phyloP scores from a whole-genome alignment of 2,797 vertebrate genomes.

The Xenops minutus region DNA sequence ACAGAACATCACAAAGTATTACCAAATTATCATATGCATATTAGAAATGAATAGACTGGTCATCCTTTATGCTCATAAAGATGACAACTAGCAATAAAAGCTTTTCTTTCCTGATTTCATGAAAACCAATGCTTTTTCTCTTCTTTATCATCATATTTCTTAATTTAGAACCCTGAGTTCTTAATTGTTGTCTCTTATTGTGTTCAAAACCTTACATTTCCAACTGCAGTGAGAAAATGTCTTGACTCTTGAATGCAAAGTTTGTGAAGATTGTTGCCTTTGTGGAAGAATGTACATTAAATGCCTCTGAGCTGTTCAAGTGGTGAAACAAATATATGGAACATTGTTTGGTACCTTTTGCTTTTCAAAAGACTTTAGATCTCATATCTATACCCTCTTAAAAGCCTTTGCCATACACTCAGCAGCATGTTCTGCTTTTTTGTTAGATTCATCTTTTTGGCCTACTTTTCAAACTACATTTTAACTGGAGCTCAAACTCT shows the following conservation, averaged over 20 bases:
- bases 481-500: slow-evolving; percentile 63
- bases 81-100: neutral
- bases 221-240: neutral
- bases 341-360: slow-evolving; percentile 47
- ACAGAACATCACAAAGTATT: neutral
- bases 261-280: slow-evolving; percentile 30
- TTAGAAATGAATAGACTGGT: neutral
- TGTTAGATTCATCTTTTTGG: slow-evolving; percentile 68
- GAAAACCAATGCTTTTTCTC: neutral
- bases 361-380: slow-evolving; percentile 64
- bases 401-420: slow-evolving; percentile 32
- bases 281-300: slow-evolving; percentile 25
- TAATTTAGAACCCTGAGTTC: neutral
- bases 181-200: neutral
- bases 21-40: neutral
- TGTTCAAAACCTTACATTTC: neutral
- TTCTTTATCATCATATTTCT: neutral
- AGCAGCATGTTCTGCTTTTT: slow-evolving; percentile 44
- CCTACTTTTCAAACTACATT: slow-evolving; percentile 69
- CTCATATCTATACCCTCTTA: neutral
- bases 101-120: neutral
- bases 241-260: neutral
- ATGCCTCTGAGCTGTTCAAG: neutral
- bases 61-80: neutral
- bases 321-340: slow-evolving; percentile 30